Evolutionary conservation across 2,888 invertebrate genomes (phyloP).

Genomic region (Luperina nickerlii): DNA sequence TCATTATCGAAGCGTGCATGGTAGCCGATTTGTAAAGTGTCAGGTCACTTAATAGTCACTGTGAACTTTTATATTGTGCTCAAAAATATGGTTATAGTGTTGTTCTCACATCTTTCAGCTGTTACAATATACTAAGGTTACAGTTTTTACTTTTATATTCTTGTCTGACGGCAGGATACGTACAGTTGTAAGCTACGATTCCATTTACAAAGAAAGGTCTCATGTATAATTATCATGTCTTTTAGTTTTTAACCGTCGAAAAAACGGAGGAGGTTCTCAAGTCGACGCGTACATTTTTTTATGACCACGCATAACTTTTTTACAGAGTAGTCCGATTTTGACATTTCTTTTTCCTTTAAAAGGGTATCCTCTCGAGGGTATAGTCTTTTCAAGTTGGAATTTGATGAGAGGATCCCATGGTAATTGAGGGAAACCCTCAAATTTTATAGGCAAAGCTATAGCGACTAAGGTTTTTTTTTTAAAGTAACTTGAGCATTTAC

Average conservation of each 20-base stretch:
- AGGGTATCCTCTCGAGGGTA: no score
- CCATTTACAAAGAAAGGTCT: background rate
- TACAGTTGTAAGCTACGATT: background rate
- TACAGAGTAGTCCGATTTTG: no score
- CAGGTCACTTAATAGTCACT: conserved; percentile 19
- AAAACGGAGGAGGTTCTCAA: no score
- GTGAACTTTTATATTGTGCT: conserved; percentile 7
- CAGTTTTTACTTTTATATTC: background rate
- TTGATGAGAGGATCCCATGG: no score
- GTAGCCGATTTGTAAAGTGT: conserved; percentile 40
- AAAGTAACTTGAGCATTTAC: no score
- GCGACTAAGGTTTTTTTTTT: no score
- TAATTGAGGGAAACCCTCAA: no score
- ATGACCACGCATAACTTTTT: no score
- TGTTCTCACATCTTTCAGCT: background rate
- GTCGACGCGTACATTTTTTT: no score
- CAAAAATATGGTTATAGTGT: background rate
- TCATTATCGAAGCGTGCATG: conserved; percentile 45
- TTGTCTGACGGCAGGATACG: background rate
- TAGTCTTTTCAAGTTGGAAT: no score
- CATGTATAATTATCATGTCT: background rate
- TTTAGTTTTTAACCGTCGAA: background rate
- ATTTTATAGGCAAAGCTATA: no score
- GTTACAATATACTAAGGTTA: background rate
- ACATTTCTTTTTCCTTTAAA: no score